Base-by-base conservation (phyloP, 2,888 invertebrate genomes). In the Morinoia aosen region DNA sequence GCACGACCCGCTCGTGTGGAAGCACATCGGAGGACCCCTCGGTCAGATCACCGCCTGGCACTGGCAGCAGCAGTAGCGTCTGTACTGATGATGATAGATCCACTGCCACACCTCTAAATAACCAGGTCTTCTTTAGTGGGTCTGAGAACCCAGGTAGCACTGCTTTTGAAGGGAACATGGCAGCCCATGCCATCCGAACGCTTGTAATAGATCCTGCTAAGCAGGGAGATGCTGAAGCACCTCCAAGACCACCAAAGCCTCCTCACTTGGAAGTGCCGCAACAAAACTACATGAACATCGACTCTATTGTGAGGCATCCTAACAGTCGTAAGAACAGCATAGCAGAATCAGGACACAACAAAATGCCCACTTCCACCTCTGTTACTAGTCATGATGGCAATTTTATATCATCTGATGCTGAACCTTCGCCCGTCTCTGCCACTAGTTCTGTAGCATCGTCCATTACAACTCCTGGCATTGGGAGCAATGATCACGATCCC, bases 211-310 rank as follows among this genome's bases (percentile, higher is more conserved):
- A 91, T 58, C 64, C 93, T 7, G 93, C 58, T 48, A 58, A 58
- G 19, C 48, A 58, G 48, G 48, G 11, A 58, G 88, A 58, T 25
- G 64, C 94, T 56, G 95, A 93, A 57, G 96, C 96, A 88, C 96
- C 96, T n/a, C 96, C 96, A 33, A 95, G 96, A 94, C 96, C 96
- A 16, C 96, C 96, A 33, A 96, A 96, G 58, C 96, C 96, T 48
- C 76, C 96, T 94, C 96, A 96, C 88, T 96, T 96, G n/a, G 96
- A 96, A 95, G 93, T 95, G n/a, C 95, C 95, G 25, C 96, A 96
- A 25, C 96, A 96, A 88, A 96, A 95, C 61, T 96, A 96, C 94
- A 96, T 96, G 95, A 96, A 96, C 88, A 90, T 96, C 58, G 96
- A 95, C 39, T 90, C 96, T 33, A 40, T 96, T 91, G 76, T 76